Conservation (phyloP, 2,888 invertebrate genomes). For the Hirtodrosophila confusa region DNA sequence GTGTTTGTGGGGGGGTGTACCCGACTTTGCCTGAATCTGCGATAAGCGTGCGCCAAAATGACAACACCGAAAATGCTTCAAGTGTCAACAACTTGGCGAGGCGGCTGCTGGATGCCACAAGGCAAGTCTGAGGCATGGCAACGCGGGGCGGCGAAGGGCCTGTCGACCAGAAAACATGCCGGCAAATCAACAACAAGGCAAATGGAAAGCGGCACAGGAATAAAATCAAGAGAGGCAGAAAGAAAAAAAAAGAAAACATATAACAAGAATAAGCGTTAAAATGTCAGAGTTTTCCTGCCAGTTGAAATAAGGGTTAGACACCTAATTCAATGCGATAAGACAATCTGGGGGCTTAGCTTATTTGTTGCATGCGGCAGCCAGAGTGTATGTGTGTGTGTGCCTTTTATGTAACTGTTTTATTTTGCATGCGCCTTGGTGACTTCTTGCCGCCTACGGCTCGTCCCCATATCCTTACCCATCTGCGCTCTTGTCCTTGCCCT, state of each 20-base stretch:
- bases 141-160: background rate
- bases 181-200: conserved; percentile 45
- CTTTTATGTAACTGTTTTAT: conserved; percentile 42
- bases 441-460: conserved; percentile 37
- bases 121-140: no score
- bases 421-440: conserved; percentile 55
- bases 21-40: conserved; percentile 47
- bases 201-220: conserved; percentile 23
- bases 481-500: background rate
- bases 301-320: conserved; percentile 69
- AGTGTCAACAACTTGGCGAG: conserved; percentile 56
- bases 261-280: conserved; percentile 56
- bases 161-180: conserved; percentile 29
- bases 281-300: conserved; percentile 62
- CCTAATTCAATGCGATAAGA: conserved; percentile 68
- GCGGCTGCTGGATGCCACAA: background rate
- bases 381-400: conserved; percentile 7
- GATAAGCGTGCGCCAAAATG: conserved; percentile 58
- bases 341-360: conserved; percentile 65
- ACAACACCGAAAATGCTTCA: conserved; percentile 57
- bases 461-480: background rate
- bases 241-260: conserved; percentile 5
- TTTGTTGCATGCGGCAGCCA: conserved; percentile 59
- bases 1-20: background rate
- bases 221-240: background rate